Conservation (phyloP, 2,113 vertebrate genomes). For the Microtus pennsylvanicus region DNA sequence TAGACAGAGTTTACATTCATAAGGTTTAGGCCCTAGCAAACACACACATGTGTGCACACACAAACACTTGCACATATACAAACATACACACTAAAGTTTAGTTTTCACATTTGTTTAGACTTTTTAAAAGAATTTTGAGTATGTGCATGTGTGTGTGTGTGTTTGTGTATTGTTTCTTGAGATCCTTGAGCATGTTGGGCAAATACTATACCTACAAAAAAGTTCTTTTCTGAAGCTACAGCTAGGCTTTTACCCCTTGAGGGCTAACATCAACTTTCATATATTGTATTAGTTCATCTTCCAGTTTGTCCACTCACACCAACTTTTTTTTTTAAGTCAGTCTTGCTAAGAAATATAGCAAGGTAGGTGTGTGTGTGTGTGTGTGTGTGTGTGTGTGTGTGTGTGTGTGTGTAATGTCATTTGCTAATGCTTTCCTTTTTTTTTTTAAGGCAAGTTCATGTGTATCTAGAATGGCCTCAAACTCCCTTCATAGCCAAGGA, state of each 20-base stretch:
- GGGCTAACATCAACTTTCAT: background rate
- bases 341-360: background rate
- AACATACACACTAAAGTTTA: background rate
- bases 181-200: background rate
- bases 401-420: background rate
- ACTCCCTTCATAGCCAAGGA: background rate
- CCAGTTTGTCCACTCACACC: background rate
- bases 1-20: background rate
- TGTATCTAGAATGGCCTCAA: background rate
- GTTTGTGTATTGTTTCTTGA: background rate
- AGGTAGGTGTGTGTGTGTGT: background rate
- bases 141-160: background rate
- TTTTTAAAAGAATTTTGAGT: background rate
- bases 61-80: too few relatives aligned
- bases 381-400: background rate
- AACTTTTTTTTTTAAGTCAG: background rate
- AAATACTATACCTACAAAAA: background rate
- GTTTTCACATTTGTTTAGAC: background rate
- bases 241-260: background rate
- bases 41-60: background rate
- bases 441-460: background rate
- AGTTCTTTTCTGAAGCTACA: background rate
- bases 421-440: background rate
- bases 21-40: background rate
- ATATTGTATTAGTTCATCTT: background rate